Evolutionary conservation across 2,888 invertebrate species (phyloP), one percentile per base, ranked within the genome.

Genomic region (Spicauda simplicius): DNA sequence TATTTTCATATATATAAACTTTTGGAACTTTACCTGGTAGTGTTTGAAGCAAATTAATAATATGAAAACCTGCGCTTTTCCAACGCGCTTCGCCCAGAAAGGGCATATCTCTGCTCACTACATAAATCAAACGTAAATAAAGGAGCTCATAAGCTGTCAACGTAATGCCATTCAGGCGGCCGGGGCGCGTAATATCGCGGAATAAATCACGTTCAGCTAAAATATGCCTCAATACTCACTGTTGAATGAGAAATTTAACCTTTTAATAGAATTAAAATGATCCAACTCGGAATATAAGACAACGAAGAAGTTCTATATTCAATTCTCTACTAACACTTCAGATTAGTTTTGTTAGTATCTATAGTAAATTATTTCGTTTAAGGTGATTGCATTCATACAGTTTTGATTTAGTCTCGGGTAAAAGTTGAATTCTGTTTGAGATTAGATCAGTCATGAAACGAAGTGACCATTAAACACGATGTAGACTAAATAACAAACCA

Each of bases 101-200:
- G 74, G 75, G 78, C 80, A 80, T 90, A 90, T 90, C 89, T 89
- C 80, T 85, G 82, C 83, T 83, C 86, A 88, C 87, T 90, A 91
- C 90, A 91, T 91, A 91, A 91, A 90, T 91, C 91, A 90, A 81
- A 84, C 82, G 83, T 86, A 91, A 88, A 91, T 90, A 91, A 90
- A 89, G 88, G 87, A 87, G 86, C 91, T 90, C 88, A 90, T 90
- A 91, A 90, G 87, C 86, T 91, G 90, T 90, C 91, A 90, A 86
- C 87, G 84, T 90, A 90, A 90, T 90, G 84, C 91, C 85, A 90
- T 91, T 90, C 86, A 90, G 87, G 85, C 85, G 85, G 78, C 82
- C 81, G 79, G 86, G 88, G 88, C 87, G 86, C 90, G 91, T 90
- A 90, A 91, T 92, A 91, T 89, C 87, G 80, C 79, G 74, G 83